phyloP scores from a whole-genome alignment of 2,113 vertebrate genomes.

The Peromyscus californicus region DNA sequence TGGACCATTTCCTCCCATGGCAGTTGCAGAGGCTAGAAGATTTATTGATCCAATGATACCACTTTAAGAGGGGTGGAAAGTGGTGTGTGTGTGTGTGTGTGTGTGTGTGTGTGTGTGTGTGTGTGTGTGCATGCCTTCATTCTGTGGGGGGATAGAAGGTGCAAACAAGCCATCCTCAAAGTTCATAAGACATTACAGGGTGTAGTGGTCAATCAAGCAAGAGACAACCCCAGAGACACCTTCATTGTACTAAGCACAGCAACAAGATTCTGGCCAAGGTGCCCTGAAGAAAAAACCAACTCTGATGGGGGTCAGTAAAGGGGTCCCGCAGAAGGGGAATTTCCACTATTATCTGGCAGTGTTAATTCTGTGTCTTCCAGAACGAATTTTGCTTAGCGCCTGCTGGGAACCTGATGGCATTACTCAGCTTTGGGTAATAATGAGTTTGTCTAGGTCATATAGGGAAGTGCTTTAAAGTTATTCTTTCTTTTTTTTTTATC shows the following conservation, averaged over 20 bases:
- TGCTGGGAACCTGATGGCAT: not conserved
- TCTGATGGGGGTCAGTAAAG: not conserved
- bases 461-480: constrained; percentile 10
- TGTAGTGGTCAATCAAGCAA: not conserved
- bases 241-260: not conserved
- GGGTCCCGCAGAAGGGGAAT: not conserved
- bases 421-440: not conserved
- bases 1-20: fast-evolving
- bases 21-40: fast-evolving
- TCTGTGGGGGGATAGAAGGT: fast-evolving
- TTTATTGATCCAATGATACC: fast-evolving
- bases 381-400: not conserved
- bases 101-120: not conserved
- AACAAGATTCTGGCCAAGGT: fast-evolving
- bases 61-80: not conserved
- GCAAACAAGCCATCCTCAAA: fast-evolving
- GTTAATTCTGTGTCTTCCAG: fast-evolving
- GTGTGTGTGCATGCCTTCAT: not conserved
- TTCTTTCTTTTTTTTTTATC: not conserved
- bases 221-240: not conserved
- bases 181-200: not conserved
- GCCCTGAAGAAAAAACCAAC: fast-evolving
- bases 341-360: fast-evolving
- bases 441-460: not conserved
- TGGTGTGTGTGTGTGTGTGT: too few species aligned